Conservation (phyloP, 2,797 vertebrate genomes). For the Neosilurus mollespiculum region DNA sequence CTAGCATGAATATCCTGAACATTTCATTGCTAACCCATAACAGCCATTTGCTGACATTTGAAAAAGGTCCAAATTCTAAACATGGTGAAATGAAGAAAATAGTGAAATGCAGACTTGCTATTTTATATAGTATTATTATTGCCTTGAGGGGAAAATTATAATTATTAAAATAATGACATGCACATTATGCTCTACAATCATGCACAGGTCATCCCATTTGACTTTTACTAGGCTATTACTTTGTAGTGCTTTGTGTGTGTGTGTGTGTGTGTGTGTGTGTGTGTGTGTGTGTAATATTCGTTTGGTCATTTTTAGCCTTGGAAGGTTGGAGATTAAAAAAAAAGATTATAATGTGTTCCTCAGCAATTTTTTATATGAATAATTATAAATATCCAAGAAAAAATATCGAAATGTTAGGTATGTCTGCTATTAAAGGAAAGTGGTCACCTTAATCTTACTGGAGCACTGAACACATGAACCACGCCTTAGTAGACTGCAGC, state of each 20-base stretch:
- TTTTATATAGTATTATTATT: background rate
- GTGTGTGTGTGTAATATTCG: background rate
- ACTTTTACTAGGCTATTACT: background rate
- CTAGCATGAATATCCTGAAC: background rate
- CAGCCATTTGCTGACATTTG: conserved; percentile 10
- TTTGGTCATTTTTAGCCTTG: conserved; percentile 48
- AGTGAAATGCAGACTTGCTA: background rate
- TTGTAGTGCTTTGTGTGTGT: background rate
- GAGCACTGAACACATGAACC: no score
- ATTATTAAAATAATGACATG: conserved; percentile 26
- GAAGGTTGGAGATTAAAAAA: conserved; percentile 42
- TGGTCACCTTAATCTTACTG: no score
- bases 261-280: background rate
- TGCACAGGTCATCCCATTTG: conserved; percentile 8
- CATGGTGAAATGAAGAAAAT: background rate
- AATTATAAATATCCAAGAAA: conserved; percentile 25
- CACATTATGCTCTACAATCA: conserved; percentile 8
- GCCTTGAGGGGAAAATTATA: conserved; percentile 6
- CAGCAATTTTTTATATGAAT: conserved; percentile 45
- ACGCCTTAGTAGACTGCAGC: no score
- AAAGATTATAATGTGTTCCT: conserved; percentile 37
- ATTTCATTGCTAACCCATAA: conserved; percentile 5
- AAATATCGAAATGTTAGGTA: background rate
- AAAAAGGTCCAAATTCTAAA: background rate
- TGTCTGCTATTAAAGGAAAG: background rate